Evolutionary conservation across 2,113 vertebrate species (phyloP).

Genomic region (Recurvirostra avosetta): DNA sequence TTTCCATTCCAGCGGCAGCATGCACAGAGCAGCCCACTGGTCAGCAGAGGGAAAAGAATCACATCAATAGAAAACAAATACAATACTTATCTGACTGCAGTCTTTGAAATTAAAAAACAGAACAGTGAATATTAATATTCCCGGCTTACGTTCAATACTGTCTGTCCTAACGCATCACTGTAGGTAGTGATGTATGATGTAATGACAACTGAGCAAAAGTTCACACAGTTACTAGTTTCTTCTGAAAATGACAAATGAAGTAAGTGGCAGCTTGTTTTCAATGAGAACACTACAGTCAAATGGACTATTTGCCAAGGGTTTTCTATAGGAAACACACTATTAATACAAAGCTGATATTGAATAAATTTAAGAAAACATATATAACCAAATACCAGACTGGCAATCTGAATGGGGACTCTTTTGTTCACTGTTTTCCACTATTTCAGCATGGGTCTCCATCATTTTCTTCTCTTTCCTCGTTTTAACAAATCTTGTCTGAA

Average conservation of each 20-base stretch:
- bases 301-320: not conserved
- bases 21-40: not conserved
- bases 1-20: not conserved
- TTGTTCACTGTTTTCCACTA: slow-evolving; percentile 42
- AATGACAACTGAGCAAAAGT: not conserved
- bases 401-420: slow-evolving; percentile 30
- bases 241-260: not conserved
- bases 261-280: slow-evolving; percentile 24
- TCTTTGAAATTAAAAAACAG: not conserved
- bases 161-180: not conserved
- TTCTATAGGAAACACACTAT: not conserved
- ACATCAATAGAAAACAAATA: not conserved
- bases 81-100: not conserved
- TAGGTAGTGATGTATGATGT: not conserved
- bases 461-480: slow-evolving; percentile 60
- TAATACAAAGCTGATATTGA: not conserved
- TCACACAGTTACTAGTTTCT: not conserved
- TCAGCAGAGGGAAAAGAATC: not conserved
- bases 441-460: not conserved
- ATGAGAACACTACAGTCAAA: not conserved
- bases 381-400: slow-evolving; percentile 56
- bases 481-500: slow-evolving; percentile 76
- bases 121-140: not conserved
- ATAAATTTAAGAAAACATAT: not conserved
- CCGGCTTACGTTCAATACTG: not conserved